phyloP scores from a whole-genome alignment of 2,797 vertebrate genomes.

The Thripadectes ignobilis region DNA sequence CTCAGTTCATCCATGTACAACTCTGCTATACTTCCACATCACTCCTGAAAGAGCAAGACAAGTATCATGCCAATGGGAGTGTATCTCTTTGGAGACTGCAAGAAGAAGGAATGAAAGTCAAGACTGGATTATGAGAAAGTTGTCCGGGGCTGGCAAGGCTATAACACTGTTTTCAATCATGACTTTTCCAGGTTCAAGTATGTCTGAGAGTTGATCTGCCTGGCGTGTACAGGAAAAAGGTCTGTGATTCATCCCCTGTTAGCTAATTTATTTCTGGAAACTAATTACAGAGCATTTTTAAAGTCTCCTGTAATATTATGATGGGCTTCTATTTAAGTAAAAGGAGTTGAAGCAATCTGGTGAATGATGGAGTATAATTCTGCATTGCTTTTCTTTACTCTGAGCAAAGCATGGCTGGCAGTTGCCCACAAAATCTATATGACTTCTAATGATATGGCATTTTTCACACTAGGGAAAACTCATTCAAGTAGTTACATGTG shows the following conservation, averaged over 20 bases:
- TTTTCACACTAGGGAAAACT: not conserved
- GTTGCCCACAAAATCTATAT: not conserved
- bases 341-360: not conserved
- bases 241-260: not conserved
- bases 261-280: slow-evolving; percentile 23
- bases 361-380: not conserved
- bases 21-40: not conserved
- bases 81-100: not conserved
- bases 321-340: not conserved
- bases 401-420: not conserved
- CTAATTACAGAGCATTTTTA: not conserved
- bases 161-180: not conserved
- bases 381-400: not conserved
- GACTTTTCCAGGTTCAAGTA: not conserved
- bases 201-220: not conserved
- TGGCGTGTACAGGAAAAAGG: not conserved
- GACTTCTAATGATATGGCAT: not conserved
- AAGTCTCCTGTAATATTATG: not conserved
- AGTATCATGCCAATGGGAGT: not conserved
- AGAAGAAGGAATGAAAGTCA: not conserved
- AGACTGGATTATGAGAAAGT: not conserved
- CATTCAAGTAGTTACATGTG: not conserved
- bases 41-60: not conserved
- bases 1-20: not conserved
- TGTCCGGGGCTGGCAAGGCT: not conserved